Conservation (phyloP, 1,140 invertebrate species). For the Orchesella cincta region DNA sequence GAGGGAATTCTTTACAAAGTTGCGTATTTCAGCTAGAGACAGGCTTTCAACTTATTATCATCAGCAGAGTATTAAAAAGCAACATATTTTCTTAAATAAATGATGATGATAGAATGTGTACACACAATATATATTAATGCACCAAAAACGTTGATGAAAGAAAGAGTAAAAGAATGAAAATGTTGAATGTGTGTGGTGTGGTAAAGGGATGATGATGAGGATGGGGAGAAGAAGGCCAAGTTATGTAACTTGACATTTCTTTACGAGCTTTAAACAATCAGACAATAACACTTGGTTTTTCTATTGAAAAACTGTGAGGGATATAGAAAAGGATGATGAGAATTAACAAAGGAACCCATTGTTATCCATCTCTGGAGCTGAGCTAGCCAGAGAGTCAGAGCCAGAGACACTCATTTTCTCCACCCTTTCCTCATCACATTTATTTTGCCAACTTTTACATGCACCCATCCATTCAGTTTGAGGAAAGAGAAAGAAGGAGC, state of each 20-base stretch:
- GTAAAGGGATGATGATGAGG: neutral
- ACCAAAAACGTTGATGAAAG: too few species aligned
- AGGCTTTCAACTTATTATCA: too few species aligned
- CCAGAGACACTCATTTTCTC: neutral
- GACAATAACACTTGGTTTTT: constrained; percentile 24
- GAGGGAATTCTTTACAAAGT: too few species aligned
- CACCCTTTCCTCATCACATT: constrained; percentile 26
- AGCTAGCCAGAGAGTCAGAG: neutral
- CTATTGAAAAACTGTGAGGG: neutral
- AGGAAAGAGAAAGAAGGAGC: too few species aligned
- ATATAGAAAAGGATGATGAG: constrained; percentile 26
- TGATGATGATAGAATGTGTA: too few species aligned
- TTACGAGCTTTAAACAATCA: neutral
- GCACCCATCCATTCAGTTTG: too few species aligned
- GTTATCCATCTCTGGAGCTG: neutral
- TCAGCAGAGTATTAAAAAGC: too few species aligned
- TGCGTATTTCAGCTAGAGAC: neutral
- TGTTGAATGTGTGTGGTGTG: too few species aligned
- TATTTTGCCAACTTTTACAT: constrained; percentile 15
- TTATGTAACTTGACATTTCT: constrained; percentile 6
- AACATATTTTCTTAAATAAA: too few species aligned
- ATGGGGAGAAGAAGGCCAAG: constrained; percentile 14
- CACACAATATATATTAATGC: too few species aligned
- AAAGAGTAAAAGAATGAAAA: neutral
- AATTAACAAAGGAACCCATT: neutral